phyloP scores from a whole-genome alignment of 2,797 vertebrate species.

The Hozukius guyotensis region DNA sequence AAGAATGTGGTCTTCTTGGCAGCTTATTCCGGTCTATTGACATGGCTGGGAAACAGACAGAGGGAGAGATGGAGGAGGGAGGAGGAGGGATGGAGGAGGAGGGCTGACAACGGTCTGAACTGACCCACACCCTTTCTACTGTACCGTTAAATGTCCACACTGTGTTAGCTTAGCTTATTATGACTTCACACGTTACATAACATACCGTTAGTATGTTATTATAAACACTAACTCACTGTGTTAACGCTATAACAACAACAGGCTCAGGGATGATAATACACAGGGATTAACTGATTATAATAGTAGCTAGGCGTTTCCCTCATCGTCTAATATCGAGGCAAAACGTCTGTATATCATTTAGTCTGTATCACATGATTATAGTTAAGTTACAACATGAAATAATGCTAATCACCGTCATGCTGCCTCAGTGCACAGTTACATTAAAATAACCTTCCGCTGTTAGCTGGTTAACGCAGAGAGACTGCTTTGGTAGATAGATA shows the following conservation, averaged over 20 bases:
- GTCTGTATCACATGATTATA: neutral
- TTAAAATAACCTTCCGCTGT: constrained; percentile 7
- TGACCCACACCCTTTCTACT: constrained; percentile 22
- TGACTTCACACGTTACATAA: neutral
- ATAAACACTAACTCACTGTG: neutral
- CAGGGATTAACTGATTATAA: neutral
- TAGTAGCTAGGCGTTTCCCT: neutral
- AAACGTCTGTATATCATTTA: rapidly evolving
- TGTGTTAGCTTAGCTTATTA: too few relatives aligned
- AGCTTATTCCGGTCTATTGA: constrained; percentile 60
- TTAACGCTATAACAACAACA: constrained; percentile 2
- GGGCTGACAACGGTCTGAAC: neutral
- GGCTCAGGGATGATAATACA: neutral
- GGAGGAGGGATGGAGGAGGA: neutral
- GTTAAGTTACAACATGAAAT: neutral
- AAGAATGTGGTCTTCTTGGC: constrained; percentile 66
- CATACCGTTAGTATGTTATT: too few relatives aligned
- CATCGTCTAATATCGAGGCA: rapidly evolving
- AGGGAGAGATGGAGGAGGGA: neutral
- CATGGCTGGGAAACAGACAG: constrained; percentile 45
- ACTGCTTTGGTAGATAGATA: neutral
- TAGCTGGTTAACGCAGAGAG: neutral
- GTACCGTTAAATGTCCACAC: neutral
- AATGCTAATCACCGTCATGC: neutral
- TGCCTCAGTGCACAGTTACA: neutral